Base-by-base conservation (phyloP, 2,797 vertebrate species). In the Euthynnus affinis region DNA sequence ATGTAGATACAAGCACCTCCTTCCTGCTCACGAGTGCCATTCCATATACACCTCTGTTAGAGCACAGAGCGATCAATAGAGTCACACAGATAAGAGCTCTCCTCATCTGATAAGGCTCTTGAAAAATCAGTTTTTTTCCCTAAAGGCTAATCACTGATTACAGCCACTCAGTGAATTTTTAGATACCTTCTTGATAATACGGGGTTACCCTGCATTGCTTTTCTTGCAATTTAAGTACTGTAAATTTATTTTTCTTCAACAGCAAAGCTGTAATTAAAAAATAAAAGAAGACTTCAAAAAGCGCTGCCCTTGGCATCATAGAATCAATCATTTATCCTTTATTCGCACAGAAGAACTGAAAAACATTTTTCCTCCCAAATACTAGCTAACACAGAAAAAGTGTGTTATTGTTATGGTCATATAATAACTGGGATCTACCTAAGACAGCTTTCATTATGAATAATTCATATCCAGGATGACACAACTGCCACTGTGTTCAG, bases 31-130 rank as follows among this genome's bases (percentile, higher is more conserved):
- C 66, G 79, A 93, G 88, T 87, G 85, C 46, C 71, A 85, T 85
- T 85, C 82, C 86, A 85, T 86, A 82, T 73, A 85, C 73, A 84
- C 86, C 74, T 84, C 78, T 83, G 84, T 88, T 84, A 71, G 72
- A 85, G 82, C 81, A 82, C 67, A 74, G 72, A 71, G 62, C 73
- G 77, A 95, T 95, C 94, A 93, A 94, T 94, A 92, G 85, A 88
- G 85, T 88, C 86, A 86, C 82, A 46, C 69, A 94, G 94, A 95
- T 95, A 95, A 94, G 93, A 90, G 90, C 87, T 86, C 89, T 81
- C 71, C 91, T 92, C 90, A 95, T 94, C 91, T 91, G 94, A 95
- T 94, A 92, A 94, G 84, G 70, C 82, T 82, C 87, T 89, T 23
- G 42, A 72, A 80, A 82, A 86, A 89, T 78, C 78, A 8, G 73